These are phyloP conservation scores for Meloidogyne hapla DNA, from an alignment of 1,140 invertebrate species.

Conservation along the genomic window DNA sequence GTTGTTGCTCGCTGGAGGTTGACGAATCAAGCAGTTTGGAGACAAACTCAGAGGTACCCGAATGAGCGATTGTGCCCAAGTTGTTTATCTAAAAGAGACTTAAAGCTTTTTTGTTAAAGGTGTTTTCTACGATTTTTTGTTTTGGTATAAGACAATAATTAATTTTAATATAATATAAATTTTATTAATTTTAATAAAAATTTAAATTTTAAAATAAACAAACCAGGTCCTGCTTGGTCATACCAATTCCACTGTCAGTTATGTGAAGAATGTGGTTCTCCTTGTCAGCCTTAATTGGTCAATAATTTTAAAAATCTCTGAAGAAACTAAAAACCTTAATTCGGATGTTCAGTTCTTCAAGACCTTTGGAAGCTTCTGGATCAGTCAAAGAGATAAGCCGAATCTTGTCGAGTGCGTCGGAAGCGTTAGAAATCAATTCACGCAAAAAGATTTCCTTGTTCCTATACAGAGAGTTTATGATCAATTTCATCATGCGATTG, in stretches of 20 bases:
- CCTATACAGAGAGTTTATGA: constrained; percentile 94
- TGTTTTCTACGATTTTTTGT: too few species aligned
- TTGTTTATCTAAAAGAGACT: too few species aligned
- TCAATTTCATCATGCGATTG: constrained; percentile 98
- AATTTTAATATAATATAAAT: too few species aligned
- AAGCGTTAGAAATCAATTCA: constrained; percentile 94
- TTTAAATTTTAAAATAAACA: too few species aligned
- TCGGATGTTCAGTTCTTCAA: constrained; percentile 81
- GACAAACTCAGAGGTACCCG: constrained; percentile 96
- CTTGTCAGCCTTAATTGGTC: constrained; percentile 78
- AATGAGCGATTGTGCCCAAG: constrained; percentile 97
- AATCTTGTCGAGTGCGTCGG: constrained; percentile 89
- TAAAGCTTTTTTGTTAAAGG: too few species aligned
- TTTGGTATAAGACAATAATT: too few species aligned
- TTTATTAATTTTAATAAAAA: too few species aligned
- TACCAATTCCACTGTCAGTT: constrained; percentile 90
- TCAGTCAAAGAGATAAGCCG: constrained; percentile 86
- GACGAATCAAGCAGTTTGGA: constrained; percentile 81
- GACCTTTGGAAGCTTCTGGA: constrained; percentile 75
- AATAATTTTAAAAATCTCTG: background rate
- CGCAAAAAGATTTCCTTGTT: constrained; percentile 98
- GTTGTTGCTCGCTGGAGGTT: constrained; percentile 72
- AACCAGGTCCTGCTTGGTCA: constrained; percentile 91
- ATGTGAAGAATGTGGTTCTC: constrained; percentile 90
- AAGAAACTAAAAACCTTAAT: constrained; percentile 72